Base-by-base conservation (phyloP, 2,888 invertebrate species). In the Tinea semifulvella region DNA sequence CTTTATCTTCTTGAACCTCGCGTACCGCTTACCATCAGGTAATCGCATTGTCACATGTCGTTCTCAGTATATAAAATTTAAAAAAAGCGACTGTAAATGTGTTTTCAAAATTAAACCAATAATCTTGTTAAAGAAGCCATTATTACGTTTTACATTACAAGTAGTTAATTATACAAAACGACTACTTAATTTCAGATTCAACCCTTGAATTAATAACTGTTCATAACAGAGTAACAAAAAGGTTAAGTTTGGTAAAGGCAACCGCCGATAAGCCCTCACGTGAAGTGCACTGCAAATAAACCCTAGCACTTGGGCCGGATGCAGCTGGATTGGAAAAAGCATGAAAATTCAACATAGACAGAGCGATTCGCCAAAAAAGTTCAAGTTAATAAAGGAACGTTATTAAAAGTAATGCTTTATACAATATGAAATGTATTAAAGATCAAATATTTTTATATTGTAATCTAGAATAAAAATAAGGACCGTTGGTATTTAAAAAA, bases 251-350 rank as follows among this genome's bases (percentile, higher is more conserved):
- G 45, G 49, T 53, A 53, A 53, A 50, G 51, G 53, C 51, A 50
- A 50, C 53, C 53, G 49, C 49, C 54, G 58, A 58, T 56, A 57
- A 57, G 55, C 56, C 50, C 52, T 48, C 47, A 22, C 46, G 54
- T 52, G 52, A 47, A 47, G 38, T 45, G 44, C 46, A 45, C 27
- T 27, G 47, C 25, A 48, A 51, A 50, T 45, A 47, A 49, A 50
- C 50, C 40, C 22, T 22, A 22, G 22, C 22, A 11, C 20, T 22
- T 40, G 13, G 13, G 22, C 20, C 22, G 22, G 40, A 22, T 40
- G 40, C 40, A 40, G 40, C 40, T 40, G 40, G 22, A 40, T 40
- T 40, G 40, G 22, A 40, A 40, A 40, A 40, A 40, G 22, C 40
- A 40, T 40, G 40, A 22, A 40, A 20, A 40, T 40, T 40, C 22